Evolutionary conservation across 2,113 vertebrate species (phyloP), one percentile per base, ranked within the genome.

Genomic region (Conger conger): DNA sequence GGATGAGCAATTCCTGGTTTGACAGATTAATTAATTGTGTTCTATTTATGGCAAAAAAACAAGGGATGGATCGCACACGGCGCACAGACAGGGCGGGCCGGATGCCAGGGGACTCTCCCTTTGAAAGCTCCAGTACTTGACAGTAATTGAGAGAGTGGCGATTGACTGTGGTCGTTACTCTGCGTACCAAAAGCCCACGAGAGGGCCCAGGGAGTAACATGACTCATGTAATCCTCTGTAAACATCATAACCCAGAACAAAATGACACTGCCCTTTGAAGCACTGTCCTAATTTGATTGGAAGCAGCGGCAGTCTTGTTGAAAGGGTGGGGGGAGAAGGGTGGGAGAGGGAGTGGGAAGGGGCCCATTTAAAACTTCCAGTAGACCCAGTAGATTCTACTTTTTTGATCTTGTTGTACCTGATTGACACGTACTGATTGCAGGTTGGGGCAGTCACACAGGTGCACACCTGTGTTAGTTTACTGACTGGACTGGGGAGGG

Each of bases 151-250:
- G 50, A 60, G 13, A 30, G n/a, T 33, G 30, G 80, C 17, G 42
- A 63, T 68, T 82, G 33, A 27, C 50, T 82, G 81, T 35, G 54
- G 50, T 36, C 54, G 54, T 35, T 63, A 8, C 53, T 73, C n/a
- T 38, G 81, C 68, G 54, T 63, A 37, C 35, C n/a, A n/a, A 63
- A 82, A 57, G 35, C 18, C 45, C 1, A 13, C 57, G 30, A 63
- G 53, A 82, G 81, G 38, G 35, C 17, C 17, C 60, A 17, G 17
- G n/a, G 27, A 68, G 60, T 68, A 68, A 68, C 60, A n/a, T 30
- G 82, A 83, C 23, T 76, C 82, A 83, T 83, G 82, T 83, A 42
- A 73, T 83, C 82, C 60, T 83, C 30, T 57, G 82, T 83, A 83
- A 83, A 83, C 82, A 83, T 76, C 23, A 36, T 83, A 76, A 76